Percentiles rank a stretch among this genome's conserved stretches.
phyloP scores from a whole-genome alignment of 2,888 invertebrate species.

The Aphrophora alni region DNA sequence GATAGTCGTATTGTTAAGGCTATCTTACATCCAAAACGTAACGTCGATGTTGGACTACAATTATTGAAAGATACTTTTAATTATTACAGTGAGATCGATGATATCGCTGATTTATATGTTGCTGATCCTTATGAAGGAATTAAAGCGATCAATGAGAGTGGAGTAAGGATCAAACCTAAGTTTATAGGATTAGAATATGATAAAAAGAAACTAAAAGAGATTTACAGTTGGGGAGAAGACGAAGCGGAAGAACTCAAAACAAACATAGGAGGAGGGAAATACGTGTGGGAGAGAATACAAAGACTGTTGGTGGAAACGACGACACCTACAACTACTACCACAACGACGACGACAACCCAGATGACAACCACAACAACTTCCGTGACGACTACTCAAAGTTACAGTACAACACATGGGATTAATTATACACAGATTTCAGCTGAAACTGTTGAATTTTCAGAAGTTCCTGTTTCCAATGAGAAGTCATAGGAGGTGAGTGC shows the following conservation, averaged over 20 bases:
- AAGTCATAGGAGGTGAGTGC: background rate
- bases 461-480: background rate
- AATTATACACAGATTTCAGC: background rate
- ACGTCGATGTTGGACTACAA: background rate
- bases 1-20: background rate
- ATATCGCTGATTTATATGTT: slow-evolving; percentile 18
- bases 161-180: background rate
- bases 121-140: slow-evolving; percentile 14
- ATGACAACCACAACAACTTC: background rate
- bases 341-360: background rate
- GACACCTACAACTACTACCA: background rate
- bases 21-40: background rate
- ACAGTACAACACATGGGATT: background rate
- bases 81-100: slow-evolving; percentile 7
- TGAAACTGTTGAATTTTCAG: background rate
- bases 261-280: background rate
- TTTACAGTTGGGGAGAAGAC: background rate
- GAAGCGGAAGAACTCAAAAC: background rate
- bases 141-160: slow-evolving; percentile 1
- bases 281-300: background rate
- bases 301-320: background rate
- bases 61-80: background rate
- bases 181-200: background rate
- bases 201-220: background rate
- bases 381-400: too few species aligned